Evolutionary conservation across 2,113 vertebrate genomes (phyloP).

Genomic region (Oenanthe oenanthe): DNA sequence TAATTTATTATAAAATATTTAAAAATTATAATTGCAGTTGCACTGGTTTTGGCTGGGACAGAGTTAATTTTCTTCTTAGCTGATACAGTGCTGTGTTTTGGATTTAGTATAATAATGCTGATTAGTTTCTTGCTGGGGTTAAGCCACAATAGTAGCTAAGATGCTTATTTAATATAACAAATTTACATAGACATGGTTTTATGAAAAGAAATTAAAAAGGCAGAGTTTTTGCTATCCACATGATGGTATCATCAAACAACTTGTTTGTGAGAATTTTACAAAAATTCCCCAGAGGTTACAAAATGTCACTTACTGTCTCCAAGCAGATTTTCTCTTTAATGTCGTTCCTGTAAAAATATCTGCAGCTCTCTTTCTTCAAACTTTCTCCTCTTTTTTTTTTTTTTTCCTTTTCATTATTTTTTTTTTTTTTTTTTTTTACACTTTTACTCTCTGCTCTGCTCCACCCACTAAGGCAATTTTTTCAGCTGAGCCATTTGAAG

Average conservation of each 20-base stretch:
- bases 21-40: background rate
- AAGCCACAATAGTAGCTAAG: background rate
- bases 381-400: background rate
- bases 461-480: background rate
- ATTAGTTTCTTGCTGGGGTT: background rate
- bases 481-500: background rate
- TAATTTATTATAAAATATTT: background rate
- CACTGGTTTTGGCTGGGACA: background rate
- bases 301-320: background rate
- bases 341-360: background rate
- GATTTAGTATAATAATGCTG: background rate
- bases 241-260: background rate
- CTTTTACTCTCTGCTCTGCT: background rate
- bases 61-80: background rate
- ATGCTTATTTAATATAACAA: background rate
- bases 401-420: background rate
- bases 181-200: background rate
- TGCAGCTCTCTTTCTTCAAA: background rate
- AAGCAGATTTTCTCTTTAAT: background rate
- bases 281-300: background rate
- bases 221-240: background rate
- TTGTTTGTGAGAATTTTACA: background rate
- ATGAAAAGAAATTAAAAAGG: background rate
- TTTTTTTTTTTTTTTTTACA: background rate
- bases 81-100: background rate